Percentiles rank a stretch among this genome's conserved stretches.
Conservation (phyloP, 2,113 vertebrate genomes). For the Rhinoderma darwinii region DNA sequence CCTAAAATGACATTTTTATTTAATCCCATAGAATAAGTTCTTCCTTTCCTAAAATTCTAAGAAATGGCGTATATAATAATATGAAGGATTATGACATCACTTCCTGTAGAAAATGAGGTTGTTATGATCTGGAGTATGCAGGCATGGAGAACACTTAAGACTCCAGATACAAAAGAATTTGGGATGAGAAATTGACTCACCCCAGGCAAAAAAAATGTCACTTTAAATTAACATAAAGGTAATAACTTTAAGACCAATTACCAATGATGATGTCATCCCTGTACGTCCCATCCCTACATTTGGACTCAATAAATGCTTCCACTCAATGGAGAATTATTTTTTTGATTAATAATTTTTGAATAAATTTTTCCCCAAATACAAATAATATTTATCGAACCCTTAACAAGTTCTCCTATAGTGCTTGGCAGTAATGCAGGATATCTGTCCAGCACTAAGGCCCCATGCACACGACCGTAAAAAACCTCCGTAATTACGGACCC, state of each 20-base stretch:
- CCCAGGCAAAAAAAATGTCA: background rate
- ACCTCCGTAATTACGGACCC: too few relatives aligned
- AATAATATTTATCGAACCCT: background rate
- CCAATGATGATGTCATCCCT: background rate
- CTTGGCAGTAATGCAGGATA: background rate
- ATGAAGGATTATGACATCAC: background rate
- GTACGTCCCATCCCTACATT: background rate
- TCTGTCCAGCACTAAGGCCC: slow-evolving; percentile 3
- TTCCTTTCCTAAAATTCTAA: too few relatives aligned
- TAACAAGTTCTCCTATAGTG: background rate
- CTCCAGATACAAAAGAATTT: background rate
- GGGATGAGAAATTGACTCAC: background rate
- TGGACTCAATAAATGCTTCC: background rate
- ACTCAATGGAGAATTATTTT: background rate
- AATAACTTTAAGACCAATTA: background rate
- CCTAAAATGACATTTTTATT: background rate
- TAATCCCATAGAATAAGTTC: background rate
- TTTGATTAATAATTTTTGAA: slow-evolving; percentile 1
- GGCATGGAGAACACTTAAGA: background rate
- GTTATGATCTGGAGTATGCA: too few relatives aligned
- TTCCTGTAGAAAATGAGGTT: background rate
- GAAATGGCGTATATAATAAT: background rate
- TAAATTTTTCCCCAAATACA: background rate
- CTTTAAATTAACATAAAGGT: background rate
- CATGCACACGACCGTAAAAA: too few relatives aligned